Percentiles rank a stretch among this genome's conserved stretches.
Evolutionary conservation across 1,140 invertebrate species (phyloP).

Genomic region (Stegodyphus dumicola): DNA sequence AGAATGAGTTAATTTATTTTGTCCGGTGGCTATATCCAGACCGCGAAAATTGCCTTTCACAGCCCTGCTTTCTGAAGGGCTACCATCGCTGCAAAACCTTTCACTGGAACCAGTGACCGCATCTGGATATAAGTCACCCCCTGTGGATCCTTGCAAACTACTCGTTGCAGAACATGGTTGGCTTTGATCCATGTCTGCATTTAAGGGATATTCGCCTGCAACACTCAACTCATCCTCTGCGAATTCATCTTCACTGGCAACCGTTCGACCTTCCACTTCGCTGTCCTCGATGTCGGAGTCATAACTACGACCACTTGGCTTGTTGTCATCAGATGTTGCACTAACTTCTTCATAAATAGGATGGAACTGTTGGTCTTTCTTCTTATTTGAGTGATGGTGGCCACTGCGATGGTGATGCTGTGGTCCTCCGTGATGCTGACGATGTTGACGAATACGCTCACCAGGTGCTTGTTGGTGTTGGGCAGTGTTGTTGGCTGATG

Average conservation of each 20-base stretch:
- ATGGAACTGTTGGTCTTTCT: conserved; percentile 61
- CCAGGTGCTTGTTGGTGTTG: conserved; percentile 28
- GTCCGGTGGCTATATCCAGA: conserved; percentile 11
- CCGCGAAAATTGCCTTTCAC: conserved; percentile 33
- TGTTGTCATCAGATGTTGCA: conserved; percentile 58
- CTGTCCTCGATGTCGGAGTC: conserved; percentile 63
- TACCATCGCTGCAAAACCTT: conserved; percentile 40
- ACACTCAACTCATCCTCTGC: conserved; percentile 64
- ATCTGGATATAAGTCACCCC: conserved; percentile 62
- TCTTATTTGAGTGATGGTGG: neutral
- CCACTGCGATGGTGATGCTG: neutral
- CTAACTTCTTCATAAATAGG: conserved; percentile 64
- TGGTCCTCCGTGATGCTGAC: conserved; percentile 3
- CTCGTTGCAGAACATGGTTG: conserved; percentile 62
- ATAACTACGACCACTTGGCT: conserved; percentile 24
- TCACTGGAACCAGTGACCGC: conserved; percentile 57
- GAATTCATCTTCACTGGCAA: conserved; percentile 63
- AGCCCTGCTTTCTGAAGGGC: conserved; percentile 22
- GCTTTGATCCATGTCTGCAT: conserved; percentile 24
- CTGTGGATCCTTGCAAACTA: conserved; percentile 62
- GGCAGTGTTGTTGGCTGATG: neutral
- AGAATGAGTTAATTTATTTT: conserved; percentile 61
- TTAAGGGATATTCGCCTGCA: conserved; percentile 60
- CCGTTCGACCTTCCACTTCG: conserved; percentile 56
- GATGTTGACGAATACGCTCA: conserved; percentile 11